phyloP scores from a whole-genome alignment of 2,113 vertebrate genomes.

The Apeltes quadracus region DNA sequence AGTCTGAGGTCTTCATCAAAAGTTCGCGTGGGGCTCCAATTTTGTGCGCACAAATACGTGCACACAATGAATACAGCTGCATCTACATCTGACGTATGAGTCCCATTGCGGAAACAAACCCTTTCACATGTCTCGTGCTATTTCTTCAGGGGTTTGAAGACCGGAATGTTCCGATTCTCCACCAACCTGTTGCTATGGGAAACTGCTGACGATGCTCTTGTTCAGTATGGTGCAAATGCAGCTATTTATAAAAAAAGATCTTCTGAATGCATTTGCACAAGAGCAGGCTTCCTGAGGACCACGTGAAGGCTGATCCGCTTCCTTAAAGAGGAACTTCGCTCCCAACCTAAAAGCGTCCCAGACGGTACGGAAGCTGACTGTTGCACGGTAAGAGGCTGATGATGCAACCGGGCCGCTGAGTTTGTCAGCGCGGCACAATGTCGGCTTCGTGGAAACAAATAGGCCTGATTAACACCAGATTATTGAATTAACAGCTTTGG shows the following conservation, averaged over 20 bases:
- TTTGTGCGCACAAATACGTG: background rate
- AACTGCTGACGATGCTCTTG: constrained; percentile 58
- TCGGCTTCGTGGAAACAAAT: background rate
- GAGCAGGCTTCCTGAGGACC: constrained; percentile 32
- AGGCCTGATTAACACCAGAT: background rate
- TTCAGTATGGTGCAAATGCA: constrained; percentile 39
- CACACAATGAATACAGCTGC: background rate
- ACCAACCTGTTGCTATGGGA: constrained; percentile 66
- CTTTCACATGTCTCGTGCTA: constrained; percentile 3
- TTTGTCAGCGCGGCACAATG: background rate
- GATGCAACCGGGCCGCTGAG: constrained; percentile 9
- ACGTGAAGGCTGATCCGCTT: background rate
- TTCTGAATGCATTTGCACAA: constrained; percentile 44
- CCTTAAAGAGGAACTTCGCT: constrained; percentile 40
- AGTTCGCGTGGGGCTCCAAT: background rate
- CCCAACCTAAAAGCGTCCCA: background rate
- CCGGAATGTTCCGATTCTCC: constrained; percentile 44
- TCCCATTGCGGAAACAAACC: constrained; percentile 4
- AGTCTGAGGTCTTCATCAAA: background rate
- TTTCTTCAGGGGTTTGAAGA: constrained; percentile 47
- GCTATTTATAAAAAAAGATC: constrained; percentile 62
- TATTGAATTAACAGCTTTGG: background rate
- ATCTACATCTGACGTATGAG: background rate
- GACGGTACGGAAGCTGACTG: constrained; percentile 30
- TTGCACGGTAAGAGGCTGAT: background rate